Conservation (phyloP, 1,140 invertebrate genomes). For the Drosophila takahashii region DNA sequence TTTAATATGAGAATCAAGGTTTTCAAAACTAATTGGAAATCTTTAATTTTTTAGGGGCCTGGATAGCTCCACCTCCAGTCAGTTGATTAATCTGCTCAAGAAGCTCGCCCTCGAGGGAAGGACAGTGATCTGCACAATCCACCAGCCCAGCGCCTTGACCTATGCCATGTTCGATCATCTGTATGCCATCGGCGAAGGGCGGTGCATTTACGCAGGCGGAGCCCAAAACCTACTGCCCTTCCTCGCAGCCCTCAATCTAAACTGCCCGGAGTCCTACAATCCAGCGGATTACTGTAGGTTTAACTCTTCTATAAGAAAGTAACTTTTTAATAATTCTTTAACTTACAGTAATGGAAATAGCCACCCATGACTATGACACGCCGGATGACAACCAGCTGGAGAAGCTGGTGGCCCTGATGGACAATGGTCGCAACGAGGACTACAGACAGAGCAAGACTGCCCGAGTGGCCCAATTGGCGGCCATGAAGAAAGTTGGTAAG, state of each 20-base stretch:
- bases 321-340: background rate
- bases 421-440: constrained; percentile 88
- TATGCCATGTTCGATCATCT: constrained; percentile 96
- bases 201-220: constrained; percentile 93
- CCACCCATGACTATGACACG: constrained; percentile 91
- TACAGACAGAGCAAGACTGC: constrained; percentile 84
- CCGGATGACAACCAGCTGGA: constrained; percentile 82
- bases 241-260: constrained; percentile 88
- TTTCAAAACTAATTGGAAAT: background rate
- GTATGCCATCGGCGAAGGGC: constrained; percentile 92
- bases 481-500: constrained; percentile 75
- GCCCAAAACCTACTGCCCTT: constrained; percentile 91
- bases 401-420: constrained; percentile 87
- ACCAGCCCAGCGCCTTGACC: constrained; percentile 94
- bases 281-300: constrained; percentile 94
- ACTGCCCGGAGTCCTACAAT: constrained; percentile 95
- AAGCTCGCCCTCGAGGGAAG: constrained; percentile 93
- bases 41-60: constrained; percentile 89
- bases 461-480: constrained; percentile 59
- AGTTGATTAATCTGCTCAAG: constrained; percentile 93
- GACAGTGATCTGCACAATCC: constrained; percentile 96
- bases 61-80: constrained; percentile 95
- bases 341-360: constrained; percentile 92
- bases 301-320: background rate
- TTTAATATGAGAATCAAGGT: background rate